These are phyloP conservation scores for Hypothenemus hampei DNA, from an alignment of 1,140 invertebrate species.

Conservation along the genomic window DNA sequence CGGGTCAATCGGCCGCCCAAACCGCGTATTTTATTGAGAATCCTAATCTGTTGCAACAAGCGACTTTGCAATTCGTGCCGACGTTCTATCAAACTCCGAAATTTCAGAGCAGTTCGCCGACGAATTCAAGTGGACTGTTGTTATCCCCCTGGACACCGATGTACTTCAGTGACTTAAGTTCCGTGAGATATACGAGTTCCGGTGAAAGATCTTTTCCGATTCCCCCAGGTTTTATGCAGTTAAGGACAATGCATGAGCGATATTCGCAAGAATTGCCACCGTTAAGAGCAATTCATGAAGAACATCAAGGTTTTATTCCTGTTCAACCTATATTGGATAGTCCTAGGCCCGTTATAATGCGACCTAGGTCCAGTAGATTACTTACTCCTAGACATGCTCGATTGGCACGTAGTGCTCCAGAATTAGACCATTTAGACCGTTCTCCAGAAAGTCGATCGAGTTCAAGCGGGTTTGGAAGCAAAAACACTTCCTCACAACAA, in stretches of 20 bases:
- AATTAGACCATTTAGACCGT: conserved; percentile 62
- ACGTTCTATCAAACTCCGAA: conserved; percentile 53
- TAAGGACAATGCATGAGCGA: conserved; percentile 58
- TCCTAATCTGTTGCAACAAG: conserved; percentile 31
- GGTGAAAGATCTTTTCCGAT: conserved; percentile 73
- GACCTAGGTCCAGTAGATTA: conserved; percentile 51
- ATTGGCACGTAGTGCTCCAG: conserved; percentile 60
- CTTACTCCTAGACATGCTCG: conserved; percentile 58
- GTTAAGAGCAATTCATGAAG: conserved; percentile 67
- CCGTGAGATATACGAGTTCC: conserved; percentile 74
- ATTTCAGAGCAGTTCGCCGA: conserved; percentile 63
- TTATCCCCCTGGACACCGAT: conserved; percentile 58
- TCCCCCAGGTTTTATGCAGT: conserved; percentile 57
- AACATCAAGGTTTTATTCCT: conserved; percentile 57
- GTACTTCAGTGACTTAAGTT: conserved; percentile 79
- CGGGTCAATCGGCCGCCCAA: conserved; percentile 54
- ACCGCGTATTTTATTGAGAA: conserved; percentile 46
- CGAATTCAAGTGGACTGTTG: conserved; percentile 51
- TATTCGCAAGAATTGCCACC: conserved; percentile 72
- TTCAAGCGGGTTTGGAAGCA: conserved; percentile 83
- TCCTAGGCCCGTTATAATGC: conserved; percentile 43
- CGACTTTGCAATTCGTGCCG: conserved; percentile 43
- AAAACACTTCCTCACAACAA: conserved; percentile 82
- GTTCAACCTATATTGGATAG: conserved; percentile 52
- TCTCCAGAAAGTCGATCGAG: conserved; percentile 83